Evolutionary conservation across 2,888 invertebrate species (phyloP), one percentile per base, ranked within the genome.

Genomic region (Noctua janthe): DNA sequence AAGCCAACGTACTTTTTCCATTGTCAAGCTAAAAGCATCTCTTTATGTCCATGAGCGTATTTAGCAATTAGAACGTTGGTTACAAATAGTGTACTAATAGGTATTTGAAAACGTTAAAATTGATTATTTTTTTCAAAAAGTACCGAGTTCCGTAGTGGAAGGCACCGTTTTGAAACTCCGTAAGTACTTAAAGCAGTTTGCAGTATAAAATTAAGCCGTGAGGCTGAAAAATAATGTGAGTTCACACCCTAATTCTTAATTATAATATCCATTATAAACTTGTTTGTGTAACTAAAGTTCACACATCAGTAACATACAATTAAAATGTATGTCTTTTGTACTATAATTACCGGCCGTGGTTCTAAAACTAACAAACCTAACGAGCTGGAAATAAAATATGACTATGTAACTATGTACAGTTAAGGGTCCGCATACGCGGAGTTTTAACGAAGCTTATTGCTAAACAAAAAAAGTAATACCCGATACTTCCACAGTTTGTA

Each of bases 211-310:
- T 74, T n/a, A 74, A 43, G 4, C 13, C 17, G 13, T 15, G 1
- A n/a, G 2, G 8, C 6, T n/a, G 10, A 43, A 51, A 69, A 35
- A 54, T 62, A 62, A 74, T 47, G 39, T 29, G 47, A 69, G 8
- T 62, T 71, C 10, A 47, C 54, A 35, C 69, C 79, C 23, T 67
- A 71, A 74, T 71, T 80, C 66, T 59, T 71, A 43, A 74, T 80
- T 71, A 79, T 47, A 80, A 71, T 71, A 71, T 73, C 29, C 86
- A 85, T 83, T 76, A 83, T 17, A 77, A 74, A 79, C 66, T 72
- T 78, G 51, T 75, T 71, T 72, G 29, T 64, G 6, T 54, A 70
- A 47, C 66, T 35, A 47, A 79, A 75, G 66, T 64, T 62, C 49
- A 66, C 11, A 70, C 59, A 75, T 77, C 49, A 79, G 56, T 64